These are phyloP conservation scores for Heliangelus exortis DNA, from an alignment of 2,797 vertebrate genomes.

Conservation along the genomic window DNA sequence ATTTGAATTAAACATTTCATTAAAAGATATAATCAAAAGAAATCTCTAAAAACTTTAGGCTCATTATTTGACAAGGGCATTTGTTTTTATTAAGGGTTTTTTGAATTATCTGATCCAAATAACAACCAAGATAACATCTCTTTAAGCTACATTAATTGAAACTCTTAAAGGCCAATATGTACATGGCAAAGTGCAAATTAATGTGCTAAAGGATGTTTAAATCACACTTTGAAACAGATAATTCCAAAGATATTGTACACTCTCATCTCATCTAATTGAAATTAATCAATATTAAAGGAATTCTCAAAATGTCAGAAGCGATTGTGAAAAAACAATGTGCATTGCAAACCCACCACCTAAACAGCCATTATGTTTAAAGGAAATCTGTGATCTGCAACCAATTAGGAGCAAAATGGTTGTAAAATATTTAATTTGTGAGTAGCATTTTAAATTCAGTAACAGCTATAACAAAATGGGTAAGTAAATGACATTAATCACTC, in stretches of 20 bases:
- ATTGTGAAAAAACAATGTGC: slow-evolving; percentile 38
- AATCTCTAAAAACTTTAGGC: neutral
- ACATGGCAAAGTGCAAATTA: neutral
- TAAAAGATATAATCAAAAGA: neutral
- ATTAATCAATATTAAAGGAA: slow-evolving; percentile 53
- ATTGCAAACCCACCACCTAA: slow-evolving; percentile 38
- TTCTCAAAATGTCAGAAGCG: slow-evolving; percentile 47
- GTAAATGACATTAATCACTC: slow-evolving; percentile 70
- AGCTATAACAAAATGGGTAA: slow-evolving; percentile 65
- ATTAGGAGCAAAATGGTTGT: slow-evolving; percentile 74
- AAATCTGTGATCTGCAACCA: slow-evolving; percentile 75
- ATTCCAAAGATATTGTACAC: neutral
- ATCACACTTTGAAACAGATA: neutral
- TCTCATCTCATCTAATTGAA: slow-evolving; percentile 6
- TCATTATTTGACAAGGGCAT: neutral
- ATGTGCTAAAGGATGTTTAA: neutral
- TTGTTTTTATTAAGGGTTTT: slow-evolving; percentile 27
- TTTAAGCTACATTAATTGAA: slow-evolving; percentile 48
- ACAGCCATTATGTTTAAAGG: slow-evolving; percentile 54
- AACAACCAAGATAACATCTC: slow-evolving; percentile 43
- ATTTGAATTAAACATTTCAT: neutral
- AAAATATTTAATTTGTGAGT: slow-evolving; percentile 74
- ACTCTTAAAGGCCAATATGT: neutral
- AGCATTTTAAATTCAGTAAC: slow-evolving; percentile 69
- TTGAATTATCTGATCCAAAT: slow-evolving; percentile 28